Base-by-base conservation (phyloP, 2,888 invertebrate genomes). In the Pecten maximus region DNA sequence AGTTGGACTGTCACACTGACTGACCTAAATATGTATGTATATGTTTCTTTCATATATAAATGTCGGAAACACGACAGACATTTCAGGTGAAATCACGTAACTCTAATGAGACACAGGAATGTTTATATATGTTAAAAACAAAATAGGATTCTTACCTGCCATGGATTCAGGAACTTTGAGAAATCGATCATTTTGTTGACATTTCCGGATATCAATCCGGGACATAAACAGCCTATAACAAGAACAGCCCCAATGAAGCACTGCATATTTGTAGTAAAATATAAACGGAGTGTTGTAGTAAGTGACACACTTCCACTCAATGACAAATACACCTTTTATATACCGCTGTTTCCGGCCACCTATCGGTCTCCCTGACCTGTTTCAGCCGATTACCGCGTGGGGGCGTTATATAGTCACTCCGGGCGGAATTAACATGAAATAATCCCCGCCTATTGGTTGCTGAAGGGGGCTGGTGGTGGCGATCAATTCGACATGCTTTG, bases 251-350 rank as follows among this genome's bases (percentile, higher is more conserved):
- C 74, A 74, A 74, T 35, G 8, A 74, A 28, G 35, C 74, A 74
- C 74, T 74, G 74, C 74, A 74, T 74, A 74, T 10, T 74, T 74
- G 35, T 35, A 74, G 35, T 74, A 35, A 23, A 60, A n/a, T n/a
- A 23, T 74, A 28, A 35, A 15, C 35, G n/a, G n/a, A 28, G 60
- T 74, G 74, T 74, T 54, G 28, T n/a, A 12, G 74, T 28, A 35
- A 10, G 74, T 74, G 74, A 74, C 74, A 74, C 74, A 74, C 35
- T 74, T 74, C 6, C 3, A 12, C 74, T 35, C 8, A 35, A 74
- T 74, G 16, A 74, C 74, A 74, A 74, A 74, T 74, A 74, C 74
- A 74, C 74, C 74, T 74, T 74, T 74, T 74, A 74, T 74, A 74
- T 74, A 74, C 74, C 74, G 35, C 74, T 6, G 10, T 35, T 74